A percentile compares a stretch with the other conserved stretches of the same genome.
phyloP scores from a whole-genome alignment of 2,888 invertebrate species.

The Hoplodrina ambigua region DNA sequence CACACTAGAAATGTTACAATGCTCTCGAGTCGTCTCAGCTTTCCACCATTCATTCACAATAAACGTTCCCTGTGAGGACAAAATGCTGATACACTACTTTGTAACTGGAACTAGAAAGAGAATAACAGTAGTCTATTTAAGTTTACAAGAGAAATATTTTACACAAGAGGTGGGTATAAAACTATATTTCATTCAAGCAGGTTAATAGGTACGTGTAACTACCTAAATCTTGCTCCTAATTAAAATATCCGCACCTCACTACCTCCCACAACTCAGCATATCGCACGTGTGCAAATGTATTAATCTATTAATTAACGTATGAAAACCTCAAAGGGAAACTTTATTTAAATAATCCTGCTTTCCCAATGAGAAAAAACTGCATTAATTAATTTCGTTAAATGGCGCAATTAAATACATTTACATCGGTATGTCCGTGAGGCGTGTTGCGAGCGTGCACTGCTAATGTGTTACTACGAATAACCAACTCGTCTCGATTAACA shows the following conservation, averaged over 20 bases:
- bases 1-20: slow-evolving; percentile 66
- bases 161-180: background rate
- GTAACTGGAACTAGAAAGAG: no score
- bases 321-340: slow-evolving; percentile 17
- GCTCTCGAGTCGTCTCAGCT: slow-evolving; percentile 64
- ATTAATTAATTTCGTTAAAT: slow-evolving; percentile 51
- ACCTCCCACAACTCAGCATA: background rate
- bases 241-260: background rate
- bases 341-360: slow-evolving; percentile 15
- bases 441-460: slow-evolving; percentile 44
- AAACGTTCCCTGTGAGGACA: slow-evolving; percentile 49
- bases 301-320: slow-evolving; percentile 28
- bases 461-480: slow-evolving; percentile 56
- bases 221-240: no score
- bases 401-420: slow-evolving; percentile 67
- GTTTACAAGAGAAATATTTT: background rate
- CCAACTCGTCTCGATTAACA: slow-evolving; percentile 50
- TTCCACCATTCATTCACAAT: slow-evolving; percentile 62
- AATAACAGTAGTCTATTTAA: background rate
- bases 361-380: slow-evolving; percentile 21
- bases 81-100: slow-evolving; percentile 33
- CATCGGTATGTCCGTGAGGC: slow-evolving; percentile 50
- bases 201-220: no score
- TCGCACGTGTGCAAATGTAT: background rate
- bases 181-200: no score